Evolutionary conservation across 2,113 vertebrate genomes (phyloP), one percentile per base, ranked within the genome.

Genomic region (Hemicordylus capensis): DNA sequence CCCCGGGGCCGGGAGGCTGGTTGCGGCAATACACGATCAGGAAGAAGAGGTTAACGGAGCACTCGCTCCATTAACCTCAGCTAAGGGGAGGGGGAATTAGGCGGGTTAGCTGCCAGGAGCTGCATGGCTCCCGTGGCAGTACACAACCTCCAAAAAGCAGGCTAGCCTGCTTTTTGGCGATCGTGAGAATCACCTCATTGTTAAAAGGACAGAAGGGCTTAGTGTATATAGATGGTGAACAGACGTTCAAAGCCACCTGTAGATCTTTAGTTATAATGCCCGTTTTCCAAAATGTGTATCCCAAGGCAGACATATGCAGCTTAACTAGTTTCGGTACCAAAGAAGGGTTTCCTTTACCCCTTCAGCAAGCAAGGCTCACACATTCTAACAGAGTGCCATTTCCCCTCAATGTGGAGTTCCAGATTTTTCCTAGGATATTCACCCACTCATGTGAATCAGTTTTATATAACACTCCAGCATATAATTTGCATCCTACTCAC

Each of bases 371-470:
- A 87, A 61, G 51, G 37, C 84, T 88, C 88, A 89, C 91, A 89
- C 87, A 93, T 85, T 51, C 90, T 92, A 80, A 86, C 91, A 85
- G 94, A 95, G 89, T 14, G 34, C 90, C 90, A 91, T 90, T 44
- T 93, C 89, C 88, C 90, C 92, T 93, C 85, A 73, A 88, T 92
- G 95, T 96, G 91, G 95, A 95, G 93, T 93, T 95, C 88, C 90
- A 95, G 95, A 93, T 96, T 96, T n/a, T 96, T 96, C 95, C 94
- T 92, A 89, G 93, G 95, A 93, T 96, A 94, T 94, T 96, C 93
- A 94, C 96, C 96, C 95, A 96, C 96, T 95, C 92, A 93, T 90
- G 92, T 96, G 96, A 97, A 94, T 97, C 96, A 97, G 94, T 95
- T 96, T 97, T 96, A 96, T 93, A 95, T 96, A 96, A 97, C 64